Evolutionary conservation across 2,797 vertebrate genomes (phyloP), one percentile per base, ranked within the genome.

Genomic region (Typhlichthys subterraneus): DNA sequence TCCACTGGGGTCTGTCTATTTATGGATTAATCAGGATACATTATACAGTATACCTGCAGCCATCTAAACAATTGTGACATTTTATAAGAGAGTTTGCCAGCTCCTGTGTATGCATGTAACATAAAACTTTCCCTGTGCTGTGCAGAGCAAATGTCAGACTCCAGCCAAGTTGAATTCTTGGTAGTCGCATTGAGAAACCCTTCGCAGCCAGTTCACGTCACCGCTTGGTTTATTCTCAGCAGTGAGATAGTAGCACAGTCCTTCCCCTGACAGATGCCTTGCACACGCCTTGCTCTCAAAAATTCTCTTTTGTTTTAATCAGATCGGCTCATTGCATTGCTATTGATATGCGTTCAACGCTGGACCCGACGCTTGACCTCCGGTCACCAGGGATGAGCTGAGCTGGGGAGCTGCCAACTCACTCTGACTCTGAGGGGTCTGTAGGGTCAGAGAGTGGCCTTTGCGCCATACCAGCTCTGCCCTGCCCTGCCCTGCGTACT

Each of bases 381-480:
- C 61, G 81, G 76, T 80, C 74, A 72, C 72, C 67, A 23, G 78
- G 61, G 76, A 81, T 62, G 83, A 81, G 69, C 75, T 13, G 71
- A 76, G 47, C 61, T 69, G 64, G 57, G 60, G 79, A 62, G 83
- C 76, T 62, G 80, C 77, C 69, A 84, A 83, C 83, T 82, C 82
- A 76, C 72, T 11, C 63, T 59, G 17, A 23, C 65, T 77, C 63
- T 59, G 69, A 83, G 59, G 7, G 70, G 78, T 70, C 69, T 14
- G 58, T 0, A 10, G 76, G 82, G 85, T 88, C 79, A 83, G 64
- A 19, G 76, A 55, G 85, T 53, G 65, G 60, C 77, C 79, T 69
- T 76, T 85, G 81, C 76, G 45, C 69, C 75, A 70, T 72, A 77
- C 87, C 83, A 29, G 60, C 77, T 78, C 75, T 86, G 79, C 67